Conservation (phyloP, 2,113 vertebrate genomes). For the Mormyrus iriodes region DNA sequence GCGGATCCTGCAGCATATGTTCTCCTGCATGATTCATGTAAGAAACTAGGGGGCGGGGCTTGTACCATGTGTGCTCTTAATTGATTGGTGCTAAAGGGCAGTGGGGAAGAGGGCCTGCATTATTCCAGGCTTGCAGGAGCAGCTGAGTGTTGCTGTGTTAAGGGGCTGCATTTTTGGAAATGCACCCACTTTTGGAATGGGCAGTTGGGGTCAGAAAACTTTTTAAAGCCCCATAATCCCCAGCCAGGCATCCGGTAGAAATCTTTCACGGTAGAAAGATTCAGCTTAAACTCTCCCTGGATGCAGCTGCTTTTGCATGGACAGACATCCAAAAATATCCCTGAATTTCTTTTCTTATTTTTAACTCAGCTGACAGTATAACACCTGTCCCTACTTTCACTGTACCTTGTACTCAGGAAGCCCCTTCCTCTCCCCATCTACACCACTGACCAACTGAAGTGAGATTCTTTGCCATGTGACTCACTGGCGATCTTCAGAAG, state of each 20-base stretch:
- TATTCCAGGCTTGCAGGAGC: background rate
- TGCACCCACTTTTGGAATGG: background rate
- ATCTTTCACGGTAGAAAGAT: background rate
- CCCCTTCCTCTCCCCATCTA: background rate
- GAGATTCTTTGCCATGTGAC: background rate
- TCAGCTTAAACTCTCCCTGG: background rate
- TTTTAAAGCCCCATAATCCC: background rate
- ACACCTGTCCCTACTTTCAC: background rate
- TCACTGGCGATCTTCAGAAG: background rate
- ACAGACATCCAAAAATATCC: background rate
- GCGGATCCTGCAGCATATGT: background rate
- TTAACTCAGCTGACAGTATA: background rate
- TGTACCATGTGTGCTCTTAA: background rate
- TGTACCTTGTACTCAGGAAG: background rate
- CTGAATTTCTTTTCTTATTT: background rate
- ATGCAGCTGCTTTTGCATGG: background rate
- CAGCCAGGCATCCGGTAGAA: background rate
- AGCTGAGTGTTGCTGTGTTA: background rate
- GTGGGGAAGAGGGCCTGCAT: background rate
- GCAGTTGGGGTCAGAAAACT: background rate
- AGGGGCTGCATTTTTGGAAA: background rate
- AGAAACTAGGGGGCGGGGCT: background rate
- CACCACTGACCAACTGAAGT: background rate
- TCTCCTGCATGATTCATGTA: background rate
- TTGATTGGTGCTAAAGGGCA: background rate